Conservation (phyloP, 2,113 vertebrate genomes). For the Pseudopodoces humilis region DNA sequence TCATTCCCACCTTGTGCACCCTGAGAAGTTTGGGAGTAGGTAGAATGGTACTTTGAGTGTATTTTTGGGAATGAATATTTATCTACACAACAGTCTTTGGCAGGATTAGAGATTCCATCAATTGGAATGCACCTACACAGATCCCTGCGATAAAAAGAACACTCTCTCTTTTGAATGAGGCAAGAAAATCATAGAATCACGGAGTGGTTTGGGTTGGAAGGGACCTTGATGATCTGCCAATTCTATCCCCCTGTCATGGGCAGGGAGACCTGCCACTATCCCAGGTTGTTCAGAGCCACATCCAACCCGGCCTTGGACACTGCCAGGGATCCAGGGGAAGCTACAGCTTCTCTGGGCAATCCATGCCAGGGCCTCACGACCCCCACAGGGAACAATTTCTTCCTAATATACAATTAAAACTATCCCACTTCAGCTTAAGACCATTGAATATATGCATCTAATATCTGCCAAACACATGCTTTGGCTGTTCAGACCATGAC, state of each 20-base stretch:
- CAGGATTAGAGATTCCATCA: not conserved
- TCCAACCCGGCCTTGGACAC: not conserved
- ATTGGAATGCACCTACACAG: not conserved
- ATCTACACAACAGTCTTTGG: not conserved
- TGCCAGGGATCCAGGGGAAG: not conserved
- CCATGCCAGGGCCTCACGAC: fast-evolving
- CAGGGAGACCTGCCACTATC: not conserved
- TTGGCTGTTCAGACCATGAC: not conserved
- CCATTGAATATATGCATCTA: not conserved
- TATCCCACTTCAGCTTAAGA: not conserved
- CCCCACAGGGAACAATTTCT: not conserved
- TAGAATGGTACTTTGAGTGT: not conserved
- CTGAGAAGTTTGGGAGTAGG: not conserved
- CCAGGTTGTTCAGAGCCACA: fast-evolving
- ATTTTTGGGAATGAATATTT: not conserved
- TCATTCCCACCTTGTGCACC: not conserved
- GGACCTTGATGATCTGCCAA: not conserved
- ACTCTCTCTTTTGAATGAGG: not conserved
- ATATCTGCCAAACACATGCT: not conserved
- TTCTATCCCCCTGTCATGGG: not conserved
- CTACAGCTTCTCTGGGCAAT: not conserved
- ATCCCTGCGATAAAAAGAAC: not conserved
- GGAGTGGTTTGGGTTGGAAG: not conserved
- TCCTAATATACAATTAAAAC: not conserved
- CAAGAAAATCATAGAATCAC: not conserved